Evolutionary conservation across 2,797 vertebrate species (phyloP).

Genomic region (Triplophysa yarkandensis): DNA sequence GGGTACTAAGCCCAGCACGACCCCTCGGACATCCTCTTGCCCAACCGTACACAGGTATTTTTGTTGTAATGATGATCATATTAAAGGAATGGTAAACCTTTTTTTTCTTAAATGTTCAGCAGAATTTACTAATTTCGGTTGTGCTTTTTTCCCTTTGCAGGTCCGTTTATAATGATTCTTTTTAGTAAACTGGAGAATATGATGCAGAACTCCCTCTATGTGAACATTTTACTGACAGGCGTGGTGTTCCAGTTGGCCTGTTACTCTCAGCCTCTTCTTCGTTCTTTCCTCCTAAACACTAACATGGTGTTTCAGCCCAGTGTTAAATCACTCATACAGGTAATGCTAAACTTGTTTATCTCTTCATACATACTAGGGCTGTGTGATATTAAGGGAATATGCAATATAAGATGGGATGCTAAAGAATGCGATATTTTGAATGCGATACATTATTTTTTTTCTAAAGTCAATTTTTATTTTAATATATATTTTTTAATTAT

Average conservation of each 20-base stretch:
- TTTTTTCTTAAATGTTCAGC: too few relatives aligned
- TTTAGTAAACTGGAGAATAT: conserved; percentile 97
- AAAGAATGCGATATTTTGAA: too few relatives aligned
- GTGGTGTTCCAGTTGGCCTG: conserved; percentile 92
- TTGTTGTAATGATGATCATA: conserved; percentile 15
- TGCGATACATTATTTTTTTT: too few relatives aligned
- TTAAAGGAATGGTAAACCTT: conserved; percentile 1
- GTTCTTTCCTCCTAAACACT: conserved; percentile 98
- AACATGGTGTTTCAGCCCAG: conserved; percentile 99
- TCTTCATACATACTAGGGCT: neutral
- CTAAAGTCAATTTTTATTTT: too few relatives aligned
- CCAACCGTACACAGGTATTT: conserved; percentile 90
- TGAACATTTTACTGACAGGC: conserved; percentile 95
- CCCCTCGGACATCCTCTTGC: conserved; percentile 75
- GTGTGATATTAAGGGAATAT: too few relatives aligned
- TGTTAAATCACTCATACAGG: conserved; percentile 96
- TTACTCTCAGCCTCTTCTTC: conserved; percentile 94
- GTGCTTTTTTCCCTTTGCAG: conserved; percentile 69
- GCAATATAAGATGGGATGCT: too few relatives aligned
- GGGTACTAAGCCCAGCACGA: conserved; percentile 80
- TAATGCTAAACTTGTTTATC: conserved; percentile 57
- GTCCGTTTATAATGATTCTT: conserved; percentile 90
- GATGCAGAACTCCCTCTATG: conserved; percentile 95
- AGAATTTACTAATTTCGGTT: conserved; percentile 12
- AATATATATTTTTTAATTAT: too few relatives aligned